Evolutionary conservation across 2,797 vertebrate species (phyloP).

Genomic region (Enteromius treurensis): DNA sequence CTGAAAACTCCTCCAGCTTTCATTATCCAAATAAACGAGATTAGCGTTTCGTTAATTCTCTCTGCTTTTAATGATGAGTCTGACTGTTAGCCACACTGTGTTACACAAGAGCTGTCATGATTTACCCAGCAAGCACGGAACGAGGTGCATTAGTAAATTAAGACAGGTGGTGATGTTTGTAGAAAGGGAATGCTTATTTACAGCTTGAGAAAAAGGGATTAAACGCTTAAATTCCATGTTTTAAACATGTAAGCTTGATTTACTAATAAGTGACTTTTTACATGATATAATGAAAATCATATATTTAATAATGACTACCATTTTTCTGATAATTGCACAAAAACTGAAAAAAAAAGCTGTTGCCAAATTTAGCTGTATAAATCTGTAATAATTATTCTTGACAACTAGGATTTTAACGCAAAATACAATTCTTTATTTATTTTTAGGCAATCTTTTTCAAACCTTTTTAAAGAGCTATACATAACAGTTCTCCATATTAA

Average conservation of each 20-base stretch:
- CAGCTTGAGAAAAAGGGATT: conserved; percentile 7
- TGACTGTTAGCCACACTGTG: conserved; percentile 20
- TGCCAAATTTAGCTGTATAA: neutral
- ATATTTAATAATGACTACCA: neutral
- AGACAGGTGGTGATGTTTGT: conserved; percentile 16
- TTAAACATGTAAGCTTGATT: neutral
- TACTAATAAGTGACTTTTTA: neutral
- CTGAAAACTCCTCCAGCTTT: conserved; percentile 39
- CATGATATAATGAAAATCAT: neutral
- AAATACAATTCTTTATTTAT: neutral
- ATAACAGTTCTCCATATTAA: neutral
- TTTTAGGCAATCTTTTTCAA: neutral
- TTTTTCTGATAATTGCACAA: neutral
- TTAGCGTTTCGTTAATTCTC: conserved; percentile 45
- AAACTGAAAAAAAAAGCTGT: neutral
- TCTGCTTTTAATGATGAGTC: neutral
- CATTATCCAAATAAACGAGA: conserved; percentile 54
- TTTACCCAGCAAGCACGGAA: conserved; percentile 9
- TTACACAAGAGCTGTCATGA: conserved; percentile 32
- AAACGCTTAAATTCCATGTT: neutral
- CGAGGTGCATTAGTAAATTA: conserved; percentile 40
- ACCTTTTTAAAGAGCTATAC: neutral
- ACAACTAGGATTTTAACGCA: neutral
- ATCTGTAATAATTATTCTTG: neutral
- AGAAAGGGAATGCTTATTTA: neutral